Evolutionary conservation across 2,113 vertebrate genomes (phyloP), one percentile per base, ranked within the genome.

Genomic region (Mustela lutreola): DNA sequence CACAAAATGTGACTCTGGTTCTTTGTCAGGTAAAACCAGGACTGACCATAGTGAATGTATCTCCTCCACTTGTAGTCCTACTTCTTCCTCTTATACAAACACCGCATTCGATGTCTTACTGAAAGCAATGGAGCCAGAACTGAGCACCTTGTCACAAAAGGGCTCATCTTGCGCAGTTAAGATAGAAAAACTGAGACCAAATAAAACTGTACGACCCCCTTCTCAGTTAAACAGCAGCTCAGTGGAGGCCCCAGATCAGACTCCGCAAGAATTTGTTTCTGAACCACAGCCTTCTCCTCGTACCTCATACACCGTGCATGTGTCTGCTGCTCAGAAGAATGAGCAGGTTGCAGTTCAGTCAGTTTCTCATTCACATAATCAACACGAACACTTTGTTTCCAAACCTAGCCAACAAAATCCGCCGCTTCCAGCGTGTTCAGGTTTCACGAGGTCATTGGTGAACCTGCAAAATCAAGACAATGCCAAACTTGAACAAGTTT

Each of bases 41-140:
- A 98, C 98, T 97, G 98, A 98, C 98, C 98, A 97, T 63, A 94
- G 98, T 96, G 98, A 98, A 98, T 98, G 98, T 97, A 98, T 81
- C 97, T 96, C 95, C 93, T 98, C 98, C 88, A 95, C 82, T 75
- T 95, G 97, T 63, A 96, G 99, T 96, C 97, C 98, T 89, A 97
- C 98, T 0, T 97, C 98, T 4, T 98, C 99, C 58, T 99, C 98
- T 10, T 99, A 99, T 70, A 97, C 99, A 0, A 99, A 98, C 79
- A 99, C 99, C 94, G 99, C 99, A 0, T 99, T 99, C 4, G 99
- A 99, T 98, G 99, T 99, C 97, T 99, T 99, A 97, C 97, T 99
- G 89, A 99, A 99, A 98, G 99, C 99, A 86, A 99, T 99, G 99
- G 99, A 99, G 98, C 99, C 99, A 33, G 99, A 99, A 97, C 99